Evolutionary conservation across 2,797 vertebrate genomes (phyloP).

Genomic region (Epinephelus malabaricus): DNA sequence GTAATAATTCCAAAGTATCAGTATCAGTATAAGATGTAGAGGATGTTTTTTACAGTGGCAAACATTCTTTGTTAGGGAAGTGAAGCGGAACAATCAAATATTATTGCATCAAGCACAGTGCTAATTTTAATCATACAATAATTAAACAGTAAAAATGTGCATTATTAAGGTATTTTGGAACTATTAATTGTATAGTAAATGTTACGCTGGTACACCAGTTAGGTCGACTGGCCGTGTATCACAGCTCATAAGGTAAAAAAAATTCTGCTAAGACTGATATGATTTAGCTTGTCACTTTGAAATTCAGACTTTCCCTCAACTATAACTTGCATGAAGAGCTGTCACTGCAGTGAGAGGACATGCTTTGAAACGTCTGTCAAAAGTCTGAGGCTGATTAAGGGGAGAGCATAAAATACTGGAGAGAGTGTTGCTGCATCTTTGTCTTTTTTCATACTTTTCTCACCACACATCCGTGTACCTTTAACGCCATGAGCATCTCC

Average conservation of each 20-base stretch:
- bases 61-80: background rate
- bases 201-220: background rate
- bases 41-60: background rate
- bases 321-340: constrained; percentile 16
- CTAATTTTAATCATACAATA: constrained; percentile 16
- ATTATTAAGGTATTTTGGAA: constrained; percentile 1
- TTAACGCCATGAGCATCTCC: constrained; percentile 11
- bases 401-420: constrained; percentile 5
- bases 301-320: constrained; percentile 34
- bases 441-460: constrained; percentile 21
- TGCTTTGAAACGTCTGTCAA: constrained; percentile 37
- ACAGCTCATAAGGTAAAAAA: background rate
- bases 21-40: too few relatives aligned
- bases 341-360: constrained; percentile 22
- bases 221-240: background rate
- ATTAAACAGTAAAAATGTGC: constrained; percentile 3
- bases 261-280: constrained; percentile 14
- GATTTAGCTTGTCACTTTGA: constrained; percentile 31
- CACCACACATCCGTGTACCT: background rate
- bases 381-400: constrained; percentile 39
- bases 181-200: background rate
- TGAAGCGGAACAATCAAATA: constrained; percentile 15
- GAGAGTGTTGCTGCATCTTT: background rate
- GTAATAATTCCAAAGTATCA: background rate
- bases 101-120: constrained; percentile 8